Percentiles rank a stretch among this genome's conserved stretches.
These are phyloP conservation scores for Agrotis exclamationis DNA, from an alignment of 2,888 invertebrate species.

Conservation along the genomic window DNA sequence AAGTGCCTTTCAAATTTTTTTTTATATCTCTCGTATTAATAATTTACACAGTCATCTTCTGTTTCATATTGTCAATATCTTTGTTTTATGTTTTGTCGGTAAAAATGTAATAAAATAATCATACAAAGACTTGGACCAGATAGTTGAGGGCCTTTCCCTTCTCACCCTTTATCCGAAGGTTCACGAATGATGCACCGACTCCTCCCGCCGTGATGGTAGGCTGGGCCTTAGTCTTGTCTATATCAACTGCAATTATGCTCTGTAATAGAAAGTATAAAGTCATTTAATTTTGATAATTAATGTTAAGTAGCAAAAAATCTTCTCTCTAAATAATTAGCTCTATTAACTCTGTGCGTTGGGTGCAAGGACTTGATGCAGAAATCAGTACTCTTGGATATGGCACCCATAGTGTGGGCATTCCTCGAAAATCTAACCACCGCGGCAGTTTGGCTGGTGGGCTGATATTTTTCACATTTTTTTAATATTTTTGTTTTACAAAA, in stretches of 20 bases:
- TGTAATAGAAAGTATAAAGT: constrained; percentile 60
- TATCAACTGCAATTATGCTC: constrained; percentile 82
- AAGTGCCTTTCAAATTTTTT: not conserved
- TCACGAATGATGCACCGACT: constrained; percentile 79
- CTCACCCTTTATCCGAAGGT: constrained; percentile 80
- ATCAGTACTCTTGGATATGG: too few relatives aligned
- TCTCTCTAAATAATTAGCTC: too few relatives aligned
- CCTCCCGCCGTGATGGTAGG: constrained; percentile 82
- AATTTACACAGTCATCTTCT: not conserved
- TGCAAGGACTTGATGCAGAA: too few relatives aligned
- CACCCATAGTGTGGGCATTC: too few relatives aligned
- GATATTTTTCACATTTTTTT: too few relatives aligned
- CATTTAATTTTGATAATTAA: too few relatives aligned
- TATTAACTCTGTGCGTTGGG: too few relatives aligned
- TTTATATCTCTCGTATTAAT: constrained; percentile 12
- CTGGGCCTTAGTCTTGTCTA: constrained; percentile 72
- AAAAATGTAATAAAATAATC: not conserved
- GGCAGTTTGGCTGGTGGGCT: too few relatives aligned
- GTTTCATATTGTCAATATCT: not conserved
- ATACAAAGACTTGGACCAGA: constrained; percentile 70
- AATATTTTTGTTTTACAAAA: too few relatives aligned
- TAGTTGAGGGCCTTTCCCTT: constrained; percentile 80
- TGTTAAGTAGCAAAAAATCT: too few relatives aligned
- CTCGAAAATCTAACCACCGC: too few relatives aligned
- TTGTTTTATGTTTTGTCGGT: not conserved